Evolutionary conservation across 2,113 vertebrate genomes (phyloP).

Genomic region (Lepidothrix coronata): DNA sequence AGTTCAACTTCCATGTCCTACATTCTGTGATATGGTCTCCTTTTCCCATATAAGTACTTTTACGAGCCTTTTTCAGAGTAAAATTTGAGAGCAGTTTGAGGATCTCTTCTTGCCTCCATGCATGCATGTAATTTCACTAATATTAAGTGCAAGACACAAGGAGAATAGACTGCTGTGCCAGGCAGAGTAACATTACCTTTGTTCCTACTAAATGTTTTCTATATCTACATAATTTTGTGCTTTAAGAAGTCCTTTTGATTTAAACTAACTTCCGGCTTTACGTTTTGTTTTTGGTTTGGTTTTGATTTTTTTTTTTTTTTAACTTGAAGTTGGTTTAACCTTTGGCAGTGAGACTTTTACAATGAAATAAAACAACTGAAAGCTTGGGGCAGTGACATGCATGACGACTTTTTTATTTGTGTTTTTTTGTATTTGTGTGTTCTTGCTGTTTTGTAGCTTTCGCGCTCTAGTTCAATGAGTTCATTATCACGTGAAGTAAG

Average conservation of each 20-base stretch:
- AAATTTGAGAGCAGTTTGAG: background rate
- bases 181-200: constrained; percentile 50
- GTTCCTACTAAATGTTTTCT: constrained; percentile 59
- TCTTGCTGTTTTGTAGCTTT: constrained; percentile 90
- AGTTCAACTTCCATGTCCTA: background rate
- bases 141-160: background rate
- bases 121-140: constrained; percentile 50
- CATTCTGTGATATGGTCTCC: background rate
- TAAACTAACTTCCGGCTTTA: constrained; percentile 49
- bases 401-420: constrained; percentile 73
- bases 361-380: constrained; percentile 9
- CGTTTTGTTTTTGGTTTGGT: background rate
- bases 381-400: constrained; percentile 68
- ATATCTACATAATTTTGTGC: constrained; percentile 27
- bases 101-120: constrained; percentile 2
- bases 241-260: background rate
- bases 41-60: background rate
- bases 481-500: constrained; percentile 97
- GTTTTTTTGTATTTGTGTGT: constrained; percentile 77
- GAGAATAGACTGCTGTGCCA: background rate
- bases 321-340: background rate
- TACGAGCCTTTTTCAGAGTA: background rate
- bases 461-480: constrained; percentile 97
- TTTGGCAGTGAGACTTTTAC: background rate
- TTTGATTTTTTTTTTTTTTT: background rate